A percentile compares a stretch with the other conserved stretches of the same genome.
phyloP scores from a whole-genome alignment of 2,797 vertebrate genomes.

The Gymnoscopelus braueri region DNA sequence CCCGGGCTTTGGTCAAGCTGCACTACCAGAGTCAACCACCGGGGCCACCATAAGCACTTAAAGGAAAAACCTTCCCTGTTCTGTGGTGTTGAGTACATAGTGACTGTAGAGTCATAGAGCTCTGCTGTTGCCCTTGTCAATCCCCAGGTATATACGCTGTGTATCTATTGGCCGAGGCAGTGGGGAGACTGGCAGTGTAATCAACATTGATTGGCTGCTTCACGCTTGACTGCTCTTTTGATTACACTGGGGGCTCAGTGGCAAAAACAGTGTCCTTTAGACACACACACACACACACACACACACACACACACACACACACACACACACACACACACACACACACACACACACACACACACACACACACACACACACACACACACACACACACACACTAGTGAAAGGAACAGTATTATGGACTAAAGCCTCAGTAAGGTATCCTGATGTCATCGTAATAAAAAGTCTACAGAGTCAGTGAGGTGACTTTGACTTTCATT shows the following conservation, averaged over 20 bases:
- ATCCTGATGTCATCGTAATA: too few relatives aligned
- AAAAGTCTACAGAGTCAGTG: too few relatives aligned
- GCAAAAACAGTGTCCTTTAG: conserved; percentile 11
- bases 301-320: neutral
- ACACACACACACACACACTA: too few relatives aligned
- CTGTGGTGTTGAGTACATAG: neutral
- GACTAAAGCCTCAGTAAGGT: too few relatives aligned
- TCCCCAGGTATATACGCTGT: conserved; percentile 15
- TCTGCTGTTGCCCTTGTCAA: conserved; percentile 4
- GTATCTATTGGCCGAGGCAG: conserved; percentile 13
- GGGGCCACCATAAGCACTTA: too few relatives aligned
- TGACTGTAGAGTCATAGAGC: neutral
- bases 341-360: neutral
- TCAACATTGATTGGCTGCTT: conserved; percentile 62
- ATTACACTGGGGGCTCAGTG: conserved; percentile 37
- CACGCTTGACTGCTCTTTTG: conserved; percentile 43
- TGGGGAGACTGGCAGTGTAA: conserved; percentile 47
- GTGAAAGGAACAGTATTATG: too few relatives aligned
- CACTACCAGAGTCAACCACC: too few relatives aligned
- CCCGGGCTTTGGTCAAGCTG: too few relatives aligned
- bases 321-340: conserved; percentile 12
- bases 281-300: conserved; percentile 11
- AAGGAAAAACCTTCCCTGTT: too few relatives aligned
- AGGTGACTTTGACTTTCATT: too few relatives aligned
- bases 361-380: too few relatives aligned